Conservation (phyloP, 2,797 vertebrate species). For the Mus minutoides region DNA sequence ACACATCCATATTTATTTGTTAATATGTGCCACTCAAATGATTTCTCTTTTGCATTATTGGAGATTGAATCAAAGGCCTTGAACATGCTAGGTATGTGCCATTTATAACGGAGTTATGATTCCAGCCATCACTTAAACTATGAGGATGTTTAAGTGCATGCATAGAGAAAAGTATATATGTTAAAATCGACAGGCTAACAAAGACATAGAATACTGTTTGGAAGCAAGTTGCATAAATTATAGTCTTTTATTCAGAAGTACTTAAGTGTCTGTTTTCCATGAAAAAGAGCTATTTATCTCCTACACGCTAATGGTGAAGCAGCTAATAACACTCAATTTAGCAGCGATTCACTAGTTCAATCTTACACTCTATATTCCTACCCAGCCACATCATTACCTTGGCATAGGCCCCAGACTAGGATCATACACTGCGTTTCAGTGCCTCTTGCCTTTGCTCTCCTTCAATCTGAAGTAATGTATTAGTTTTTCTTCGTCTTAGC, state of each 20-base stretch:
- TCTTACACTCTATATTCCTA: neutral
- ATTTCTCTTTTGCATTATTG: neutral
- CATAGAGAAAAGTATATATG: neutral
- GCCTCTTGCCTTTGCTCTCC: neutral
- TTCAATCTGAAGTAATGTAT: neutral
- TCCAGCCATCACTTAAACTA: neutral
- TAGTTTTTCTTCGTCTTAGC: neutral
- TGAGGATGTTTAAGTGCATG: neutral
- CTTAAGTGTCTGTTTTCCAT: neutral
- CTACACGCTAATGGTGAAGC: neutral
- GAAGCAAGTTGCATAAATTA: neutral
- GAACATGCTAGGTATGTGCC: neutral
- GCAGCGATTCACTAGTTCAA: neutral
- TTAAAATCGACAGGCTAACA: neutral
- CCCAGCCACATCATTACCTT: neutral
- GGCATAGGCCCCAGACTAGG: neutral
- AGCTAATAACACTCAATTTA: neutral
- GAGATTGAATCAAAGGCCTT: too few species aligned
- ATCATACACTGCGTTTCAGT: neutral
- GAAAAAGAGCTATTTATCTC: neutral
- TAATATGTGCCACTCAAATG: neutral
- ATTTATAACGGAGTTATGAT: neutral
- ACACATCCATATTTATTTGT: neutral
- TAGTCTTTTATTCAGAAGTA: neutral
- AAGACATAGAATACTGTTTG: neutral